Conservation (phyloP, 2,113 vertebrate genomes). For the Galemys pyrenaicus region DNA sequence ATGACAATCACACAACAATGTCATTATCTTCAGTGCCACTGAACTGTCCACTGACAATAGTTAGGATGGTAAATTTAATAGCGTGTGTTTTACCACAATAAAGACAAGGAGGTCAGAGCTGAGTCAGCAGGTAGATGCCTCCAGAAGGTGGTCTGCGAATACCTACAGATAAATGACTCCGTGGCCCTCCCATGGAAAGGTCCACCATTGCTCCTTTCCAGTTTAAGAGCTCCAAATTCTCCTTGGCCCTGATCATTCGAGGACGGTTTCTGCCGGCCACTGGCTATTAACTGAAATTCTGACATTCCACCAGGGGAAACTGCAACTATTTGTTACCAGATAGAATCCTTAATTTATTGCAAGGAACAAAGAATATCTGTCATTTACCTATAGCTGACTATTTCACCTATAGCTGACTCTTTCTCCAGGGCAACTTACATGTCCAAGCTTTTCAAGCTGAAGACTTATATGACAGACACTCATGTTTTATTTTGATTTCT, state of each 20-base stretch:
- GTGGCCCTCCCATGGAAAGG: neutral
- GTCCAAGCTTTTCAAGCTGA: neutral
- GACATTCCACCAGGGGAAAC: neutral
- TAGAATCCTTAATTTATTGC: neutral
- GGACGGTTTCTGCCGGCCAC: neutral
- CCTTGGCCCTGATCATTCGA: neutral
- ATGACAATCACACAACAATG: neutral
- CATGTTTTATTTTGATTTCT: neutral
- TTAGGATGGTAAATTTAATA: neutral
- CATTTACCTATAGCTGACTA: neutral
- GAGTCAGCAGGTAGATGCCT: neutral
- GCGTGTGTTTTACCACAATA: neutral
- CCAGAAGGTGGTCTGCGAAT: neutral
- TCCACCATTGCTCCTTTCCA: no score
- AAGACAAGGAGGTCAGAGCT: neutral
- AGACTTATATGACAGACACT: neutral
- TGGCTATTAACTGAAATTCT: neutral
- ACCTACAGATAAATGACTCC: neutral
- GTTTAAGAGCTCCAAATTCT: no score
- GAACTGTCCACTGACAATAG: neutral
- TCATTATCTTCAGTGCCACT: no score
- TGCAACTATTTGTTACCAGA: fast-evolving
- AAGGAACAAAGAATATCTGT: neutral
- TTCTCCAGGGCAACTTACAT: neutral
- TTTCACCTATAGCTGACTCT: neutral